Percentiles rank a stretch among this genome's conserved stretches.
These are phyloP conservation scores for Bursaphelenchus mucronatus DNA, from an alignment of 1,140 invertebrate species.

Conservation along the genomic window DNA sequence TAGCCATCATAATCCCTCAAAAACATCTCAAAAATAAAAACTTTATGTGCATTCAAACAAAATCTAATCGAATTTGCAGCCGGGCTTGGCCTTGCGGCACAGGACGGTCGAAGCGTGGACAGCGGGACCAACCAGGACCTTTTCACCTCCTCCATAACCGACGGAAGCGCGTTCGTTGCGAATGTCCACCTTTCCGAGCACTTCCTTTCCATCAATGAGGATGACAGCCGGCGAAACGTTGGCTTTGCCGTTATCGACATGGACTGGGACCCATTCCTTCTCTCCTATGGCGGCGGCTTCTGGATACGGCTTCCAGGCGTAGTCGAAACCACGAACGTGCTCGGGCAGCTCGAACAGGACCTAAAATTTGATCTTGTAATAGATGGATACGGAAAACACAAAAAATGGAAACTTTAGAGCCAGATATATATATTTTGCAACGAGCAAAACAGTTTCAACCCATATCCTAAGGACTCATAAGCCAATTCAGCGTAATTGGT, in stretches of 20 bases:
- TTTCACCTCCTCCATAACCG: conserved; percentile 31
- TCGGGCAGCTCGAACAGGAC: conserved; percentile 47
- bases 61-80: conserved; percentile 20
- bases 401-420: too few species aligned
- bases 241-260: background rate
- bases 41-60: too few species aligned
- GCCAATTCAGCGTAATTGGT: too few species aligned
- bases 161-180: conserved; percentile 33
- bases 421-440: too few species aligned
- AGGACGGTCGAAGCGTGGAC: conserved; percentile 34
- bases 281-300: conserved; percentile 32
- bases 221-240: conserved; percentile 44
- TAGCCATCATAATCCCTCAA: too few species aligned
- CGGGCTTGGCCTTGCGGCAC: conserved; percentile 38
- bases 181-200: conserved; percentile 49
- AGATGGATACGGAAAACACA: background rate
- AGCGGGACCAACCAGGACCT: conserved; percentile 24
- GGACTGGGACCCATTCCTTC: background rate
- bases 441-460: too few species aligned
- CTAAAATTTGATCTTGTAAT: background rate
- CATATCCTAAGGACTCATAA: too few species aligned
- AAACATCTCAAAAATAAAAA: too few species aligned
- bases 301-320: conserved; percentile 42
- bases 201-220: conserved; percentile 35
- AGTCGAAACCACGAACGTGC: conserved; percentile 47